Conservation (phyloP, 2,888 invertebrate genomes). For the Rhamphomyia laevipes region DNA sequence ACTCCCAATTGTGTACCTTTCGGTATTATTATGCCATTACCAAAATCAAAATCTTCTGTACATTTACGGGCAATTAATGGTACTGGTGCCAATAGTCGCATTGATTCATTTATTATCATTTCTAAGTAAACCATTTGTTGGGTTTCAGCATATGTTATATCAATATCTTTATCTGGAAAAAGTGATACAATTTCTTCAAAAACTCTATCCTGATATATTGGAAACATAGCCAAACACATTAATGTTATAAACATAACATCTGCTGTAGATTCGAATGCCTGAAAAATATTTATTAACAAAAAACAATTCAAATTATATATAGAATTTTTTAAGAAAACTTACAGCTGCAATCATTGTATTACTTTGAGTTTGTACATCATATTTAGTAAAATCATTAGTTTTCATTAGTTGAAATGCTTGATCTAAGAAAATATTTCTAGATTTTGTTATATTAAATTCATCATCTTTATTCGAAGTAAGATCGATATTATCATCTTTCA, state of each 20-base stretch:
- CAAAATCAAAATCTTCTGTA: slow-evolving; percentile 20
- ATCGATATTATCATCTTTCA: not conserved
- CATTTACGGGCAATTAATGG: slow-evolving; percentile 28
- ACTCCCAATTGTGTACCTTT: slow-evolving; percentile 29
- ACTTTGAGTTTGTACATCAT: slow-evolving; percentile 29
- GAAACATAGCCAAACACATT: slow-evolving; percentile 29
- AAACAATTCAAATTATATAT: no score
- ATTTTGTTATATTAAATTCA: slow-evolving; percentile 11
- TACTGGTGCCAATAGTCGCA: slow-evolving; percentile 30
- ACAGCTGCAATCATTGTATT: slow-evolving; percentile 28
- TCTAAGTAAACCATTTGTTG: slow-evolving; percentile 31
- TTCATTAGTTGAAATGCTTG: slow-evolving; percentile 24
- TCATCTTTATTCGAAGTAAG: not conserved
- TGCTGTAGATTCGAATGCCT: slow-evolving; percentile 34
- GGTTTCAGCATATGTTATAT: slow-evolving; percentile 24
- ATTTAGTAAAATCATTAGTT: slow-evolving; percentile 22
- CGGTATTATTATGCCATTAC: slow-evolving; percentile 27
- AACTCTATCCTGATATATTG: slow-evolving; percentile 22
- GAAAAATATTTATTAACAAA: not conserved
- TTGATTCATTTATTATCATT: slow-evolving; percentile 29
- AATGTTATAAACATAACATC: slow-evolving; percentile 25
- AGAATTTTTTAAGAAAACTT: no score
- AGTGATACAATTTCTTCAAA: slow-evolving; percentile 5
- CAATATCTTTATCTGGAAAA: slow-evolving; percentile 13
- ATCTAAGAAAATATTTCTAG: slow-evolving; percentile 20